Evolutionary conservation across 2,888 invertebrate species (phyloP), one percentile per base, ranked within the genome.

Genomic region (Drosophila atripex): DNA sequence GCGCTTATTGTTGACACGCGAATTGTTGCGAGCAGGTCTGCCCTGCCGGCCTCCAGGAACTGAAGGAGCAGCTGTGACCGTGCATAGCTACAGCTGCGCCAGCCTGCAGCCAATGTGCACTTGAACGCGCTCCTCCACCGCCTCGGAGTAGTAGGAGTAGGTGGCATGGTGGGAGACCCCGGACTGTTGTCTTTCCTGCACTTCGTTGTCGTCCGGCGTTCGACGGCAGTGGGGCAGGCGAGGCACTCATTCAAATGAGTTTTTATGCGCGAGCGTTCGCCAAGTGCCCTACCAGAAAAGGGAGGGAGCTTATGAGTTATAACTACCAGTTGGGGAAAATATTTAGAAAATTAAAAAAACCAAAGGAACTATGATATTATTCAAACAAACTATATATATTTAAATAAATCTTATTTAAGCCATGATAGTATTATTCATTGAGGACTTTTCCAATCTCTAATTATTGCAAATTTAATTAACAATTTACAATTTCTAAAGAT

Each of bases 1-100:
- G 80, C 78, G 86, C 86, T 86, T 86, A 83, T 86, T 83, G 83
- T 83, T 83, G 86, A 84, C 83, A 83, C 86, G 86, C 80, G 86
- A 78, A 78, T 79, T 60, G 80, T 55, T 70, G 74, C 59, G 58
- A 57, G 70, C 61, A 59, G 46, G 58, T 50, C 54, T 45, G 70
- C 11, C 39, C 46, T 28, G 35, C 14, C 14, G n/a, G 35, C 51
- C 38, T 58, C 58, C 47, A 16, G 71, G 46, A 43, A 12, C 39
- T 52, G 71, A 50, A 54, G 71, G 46, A 76, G 80, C 80, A 75
- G 85, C 82, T 80, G 85, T 80, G 84, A 74, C 64, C 77, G 55
- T 76, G 80, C 82, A 78, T 71, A 54, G 51, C 43, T 43, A 12
- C 18, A 21, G 21, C 43, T 21, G 43, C 9, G 52, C 64, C 76